These are phyloP conservation scores for Zootoca vivipara DNA, from an alignment of 2,113 vertebrate species.

Conservation along the genomic window DNA sequence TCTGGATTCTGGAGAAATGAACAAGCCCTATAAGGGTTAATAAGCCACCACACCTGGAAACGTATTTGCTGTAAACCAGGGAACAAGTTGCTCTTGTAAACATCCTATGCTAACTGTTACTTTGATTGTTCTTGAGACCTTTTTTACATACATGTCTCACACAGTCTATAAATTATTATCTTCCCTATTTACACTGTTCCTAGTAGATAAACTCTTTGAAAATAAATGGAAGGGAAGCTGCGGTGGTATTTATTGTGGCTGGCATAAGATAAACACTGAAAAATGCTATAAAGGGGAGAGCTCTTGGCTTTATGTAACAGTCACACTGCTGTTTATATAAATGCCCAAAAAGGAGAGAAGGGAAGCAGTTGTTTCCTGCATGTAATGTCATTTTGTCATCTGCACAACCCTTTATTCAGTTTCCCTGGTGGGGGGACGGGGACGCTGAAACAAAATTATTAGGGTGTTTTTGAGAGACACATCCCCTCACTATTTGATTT, in stretches of 20 bases:
- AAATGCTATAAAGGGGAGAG: slow-evolving; percentile 49
- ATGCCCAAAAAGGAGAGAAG: slow-evolving; percentile 55
- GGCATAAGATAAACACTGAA: slow-evolving; percentile 46
- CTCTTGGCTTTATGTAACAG: slow-evolving; percentile 63
- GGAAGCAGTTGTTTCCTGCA: slow-evolving; percentile 79
- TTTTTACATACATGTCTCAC: not conserved
- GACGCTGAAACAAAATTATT: not conserved
- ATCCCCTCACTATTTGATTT: slow-evolving; percentile 4
- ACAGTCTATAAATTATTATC: slow-evolving; percentile 17
- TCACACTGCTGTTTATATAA: slow-evolving; percentile 65
- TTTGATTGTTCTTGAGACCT: slow-evolving; percentile 18
- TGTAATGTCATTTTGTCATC: slow-evolving; percentile 71
- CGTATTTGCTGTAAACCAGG: not conserved
- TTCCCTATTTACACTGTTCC: slow-evolving; percentile 17
- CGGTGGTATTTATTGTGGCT: slow-evolving; percentile 27
- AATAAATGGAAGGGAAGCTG: slow-evolving; percentile 27
- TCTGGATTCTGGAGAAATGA: slow-evolving; percentile 5
- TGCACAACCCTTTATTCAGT: slow-evolving; percentile 40
- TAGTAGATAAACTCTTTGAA: slow-evolving; percentile 30
- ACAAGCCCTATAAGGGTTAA: not conserved
- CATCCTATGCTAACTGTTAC: slow-evolving; percentile 15
- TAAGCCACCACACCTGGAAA: not conserved
- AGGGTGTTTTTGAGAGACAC: slow-evolving; percentile 12
- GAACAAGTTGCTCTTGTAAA: slow-evolving; percentile 24
- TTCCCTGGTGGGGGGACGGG: slow-evolving; percentile 23